A percentile compares a stretch with the other conserved stretches of the same genome.
Conservation (phyloP, 1,140 invertebrate species). For the Mizuhopecten yessoensis region DNA sequence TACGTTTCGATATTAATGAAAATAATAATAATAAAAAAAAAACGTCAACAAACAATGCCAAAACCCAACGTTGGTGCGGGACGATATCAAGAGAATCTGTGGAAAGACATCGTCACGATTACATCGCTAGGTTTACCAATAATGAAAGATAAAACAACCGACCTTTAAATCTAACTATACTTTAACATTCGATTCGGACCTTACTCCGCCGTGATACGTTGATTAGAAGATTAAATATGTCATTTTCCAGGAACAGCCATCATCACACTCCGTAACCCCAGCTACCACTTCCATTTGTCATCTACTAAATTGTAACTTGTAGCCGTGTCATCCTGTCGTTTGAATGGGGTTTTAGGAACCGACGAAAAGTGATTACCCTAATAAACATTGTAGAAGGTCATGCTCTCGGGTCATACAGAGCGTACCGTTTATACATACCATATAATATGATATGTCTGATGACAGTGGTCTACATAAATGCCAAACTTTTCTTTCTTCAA, state of each 20-base stretch:
- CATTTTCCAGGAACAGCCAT: slow-evolving; percentile 33
- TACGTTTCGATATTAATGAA: too few species aligned
- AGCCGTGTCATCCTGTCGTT: background rate
- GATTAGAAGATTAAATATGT: slow-evolving; percentile 19
- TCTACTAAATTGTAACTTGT: background rate
- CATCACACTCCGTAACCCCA: background rate
- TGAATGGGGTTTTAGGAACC: background rate
- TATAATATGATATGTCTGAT: too few species aligned
- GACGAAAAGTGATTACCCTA: background rate
- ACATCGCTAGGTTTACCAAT: too few species aligned
- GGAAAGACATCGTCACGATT: too few species aligned
- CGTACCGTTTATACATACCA: too few species aligned
- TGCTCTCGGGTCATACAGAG: background rate
- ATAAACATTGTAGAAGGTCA: slow-evolving; percentile 3
- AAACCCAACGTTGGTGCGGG: too few species aligned
- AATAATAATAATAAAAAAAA: too few species aligned
- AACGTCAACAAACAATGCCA: too few species aligned
- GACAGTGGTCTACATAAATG: too few species aligned
- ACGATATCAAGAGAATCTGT: too few species aligned
- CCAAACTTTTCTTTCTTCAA: too few species aligned
- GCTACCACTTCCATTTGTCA: slow-evolving; percentile 4
- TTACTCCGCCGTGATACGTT: background rate
- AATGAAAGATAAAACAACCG: background rate
- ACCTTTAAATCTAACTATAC: background rate
- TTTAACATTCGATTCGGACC: background rate